Evolutionary conservation across 2,888 invertebrate genomes (phyloP).

Genomic region (Nemurella pictetii): DNA sequence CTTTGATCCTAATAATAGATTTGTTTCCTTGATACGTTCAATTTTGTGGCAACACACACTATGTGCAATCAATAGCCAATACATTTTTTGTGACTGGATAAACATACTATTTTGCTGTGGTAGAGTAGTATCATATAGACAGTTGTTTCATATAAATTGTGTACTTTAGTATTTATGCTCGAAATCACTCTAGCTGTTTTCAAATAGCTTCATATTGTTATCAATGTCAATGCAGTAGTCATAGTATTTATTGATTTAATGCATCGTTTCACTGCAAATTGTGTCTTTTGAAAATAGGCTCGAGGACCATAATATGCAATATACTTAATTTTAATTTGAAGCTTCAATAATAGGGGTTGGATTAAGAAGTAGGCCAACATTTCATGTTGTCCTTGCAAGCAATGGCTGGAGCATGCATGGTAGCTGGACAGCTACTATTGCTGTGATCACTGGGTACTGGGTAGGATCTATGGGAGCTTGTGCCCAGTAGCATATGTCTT

Average conservation of each 20-base stretch:
- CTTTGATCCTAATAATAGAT: neutral
- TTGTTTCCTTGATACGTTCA: neutral
- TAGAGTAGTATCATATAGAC: neutral
- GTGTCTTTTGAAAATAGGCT: neutral
- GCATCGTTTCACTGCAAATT: neutral
- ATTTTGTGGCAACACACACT: neutral
- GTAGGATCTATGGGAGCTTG: too few species aligned
- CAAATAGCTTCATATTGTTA: neutral
- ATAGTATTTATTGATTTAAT: neutral
- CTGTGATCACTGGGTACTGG: too few species aligned
- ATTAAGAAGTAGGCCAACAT: too few species aligned
- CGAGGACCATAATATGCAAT: neutral
- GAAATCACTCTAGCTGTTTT: neutral
- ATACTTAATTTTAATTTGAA: too few species aligned
- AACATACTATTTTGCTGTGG: neutral
- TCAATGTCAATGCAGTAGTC: neutral
- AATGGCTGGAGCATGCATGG: too few species aligned
- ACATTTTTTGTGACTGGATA: neutral
- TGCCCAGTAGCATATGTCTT: neutral
- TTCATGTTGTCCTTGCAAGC: too few species aligned
- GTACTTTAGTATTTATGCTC: neutral
- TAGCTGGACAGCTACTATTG: too few species aligned
- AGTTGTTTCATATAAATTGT: neutral
- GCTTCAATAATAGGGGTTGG: too few species aligned
- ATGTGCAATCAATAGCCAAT: neutral